Conservation (phyloP, 2,797 vertebrate species). For the Tarsius wallacei region DNA sequence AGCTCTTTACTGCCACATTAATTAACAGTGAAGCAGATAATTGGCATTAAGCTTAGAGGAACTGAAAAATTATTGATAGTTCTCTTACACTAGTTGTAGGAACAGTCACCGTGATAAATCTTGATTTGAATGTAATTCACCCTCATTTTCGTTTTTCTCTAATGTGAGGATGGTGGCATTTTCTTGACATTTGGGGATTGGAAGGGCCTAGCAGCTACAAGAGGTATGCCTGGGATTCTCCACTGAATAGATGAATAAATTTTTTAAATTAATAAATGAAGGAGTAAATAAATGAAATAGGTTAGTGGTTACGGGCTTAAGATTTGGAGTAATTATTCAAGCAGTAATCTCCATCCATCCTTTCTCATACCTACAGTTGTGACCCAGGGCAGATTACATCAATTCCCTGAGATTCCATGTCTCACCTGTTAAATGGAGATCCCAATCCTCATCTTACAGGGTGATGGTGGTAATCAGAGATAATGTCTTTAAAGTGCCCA, state of each 20-base stretch:
- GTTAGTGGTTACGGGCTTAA: background rate
- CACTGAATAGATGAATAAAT: slow-evolving; percentile 31
- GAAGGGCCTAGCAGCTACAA: background rate
- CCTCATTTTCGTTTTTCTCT: slow-evolving; percentile 71
- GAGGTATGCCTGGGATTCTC: slow-evolving; percentile 39
- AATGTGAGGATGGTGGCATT: slow-evolving; percentile 49
- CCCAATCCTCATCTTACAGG: background rate
- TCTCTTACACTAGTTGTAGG: slow-evolving; percentile 64
- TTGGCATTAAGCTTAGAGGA: slow-evolving; percentile 69
- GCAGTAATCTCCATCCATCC: background rate
- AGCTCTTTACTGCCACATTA: slow-evolving; percentile 66
- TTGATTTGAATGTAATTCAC: slow-evolving; percentile 70
- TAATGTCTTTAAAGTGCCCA: background rate
- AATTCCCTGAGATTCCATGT: slow-evolving; percentile 32
- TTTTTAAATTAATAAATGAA: slow-evolving; percentile 23
- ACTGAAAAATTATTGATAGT: slow-evolving; percentile 75
- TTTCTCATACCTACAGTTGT: background rate
- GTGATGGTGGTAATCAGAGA: background rate
- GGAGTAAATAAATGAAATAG: background rate
- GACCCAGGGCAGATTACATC: background rate
- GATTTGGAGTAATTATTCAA: background rate
- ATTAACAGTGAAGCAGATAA: slow-evolving; percentile 80
- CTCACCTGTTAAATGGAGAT: background rate
- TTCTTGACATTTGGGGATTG: slow-evolving; percentile 73
- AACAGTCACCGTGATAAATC: slow-evolving; percentile 72